These are phyloP conservation scores for Leucoraja ocellata DNA, from an alignment of 2,797 vertebrate genomes.

Conservation along the genomic window DNA sequence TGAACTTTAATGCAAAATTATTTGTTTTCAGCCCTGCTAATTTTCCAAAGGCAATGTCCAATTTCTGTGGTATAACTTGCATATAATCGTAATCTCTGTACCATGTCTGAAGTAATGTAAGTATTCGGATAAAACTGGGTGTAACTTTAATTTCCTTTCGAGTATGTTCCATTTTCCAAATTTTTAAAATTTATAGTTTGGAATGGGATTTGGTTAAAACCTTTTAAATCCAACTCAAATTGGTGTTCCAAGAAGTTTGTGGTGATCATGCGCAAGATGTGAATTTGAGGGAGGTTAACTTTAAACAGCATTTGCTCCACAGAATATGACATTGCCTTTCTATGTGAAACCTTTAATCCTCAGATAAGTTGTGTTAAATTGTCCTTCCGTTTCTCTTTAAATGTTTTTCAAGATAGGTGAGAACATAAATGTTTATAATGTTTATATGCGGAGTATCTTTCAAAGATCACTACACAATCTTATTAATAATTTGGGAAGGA, in stretches of 20 bases:
- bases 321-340: conserved; percentile 35
- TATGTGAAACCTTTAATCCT: conserved; percentile 36
- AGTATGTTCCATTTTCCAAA: not conserved
- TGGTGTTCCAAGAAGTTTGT: not conserved
- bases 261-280: not conserved
- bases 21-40: conserved; percentile 28
- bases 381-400: not conserved
- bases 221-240: not conserved
- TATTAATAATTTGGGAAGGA: not conserved
- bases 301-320: not conserved
- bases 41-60: conserved; percentile 35
- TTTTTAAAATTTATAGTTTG: not conserved
- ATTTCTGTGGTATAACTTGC: conserved; percentile 22
- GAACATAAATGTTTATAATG: not conserved
- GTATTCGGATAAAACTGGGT: not conserved
- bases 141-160: not conserved
- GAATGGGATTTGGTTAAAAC: not conserved
- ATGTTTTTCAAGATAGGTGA: not conserved
- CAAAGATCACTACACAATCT: conserved; percentile 28
- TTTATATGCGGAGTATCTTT: conserved; percentile 29
- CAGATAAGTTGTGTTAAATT: not conserved
- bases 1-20: not conserved
- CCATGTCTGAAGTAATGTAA: not conserved
- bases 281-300: not conserved
- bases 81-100: not conserved